Evolutionary conservation across 2,113 vertebrate genomes (phyloP), one percentile per base, ranked within the genome.

Genomic region (Cettia cetti): DNA sequence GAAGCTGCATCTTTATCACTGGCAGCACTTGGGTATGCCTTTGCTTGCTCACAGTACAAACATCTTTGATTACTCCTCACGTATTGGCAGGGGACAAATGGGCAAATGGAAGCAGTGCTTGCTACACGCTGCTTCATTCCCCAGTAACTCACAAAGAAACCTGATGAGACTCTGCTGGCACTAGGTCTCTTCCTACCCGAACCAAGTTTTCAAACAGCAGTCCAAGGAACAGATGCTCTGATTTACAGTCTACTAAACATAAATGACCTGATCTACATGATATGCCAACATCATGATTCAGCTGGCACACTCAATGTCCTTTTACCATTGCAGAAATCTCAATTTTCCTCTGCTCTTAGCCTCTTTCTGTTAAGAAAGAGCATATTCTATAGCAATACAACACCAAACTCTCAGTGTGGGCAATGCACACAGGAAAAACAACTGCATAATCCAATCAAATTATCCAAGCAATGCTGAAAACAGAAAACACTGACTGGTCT

Each of bases 11-110:
- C 64, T 82, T n/a, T 60, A 59, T 35, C 57, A 7, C 30, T 28
- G 17, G 11, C 37, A 82, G 6, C 53, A 49, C 42, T 8, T 10
- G 9, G 19, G 22, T 31, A 24, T 6, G 39, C 0, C 0, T 49
- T 61, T 45, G 13, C 52, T 89, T 31, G 27, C 30, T 44, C 13
- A 52, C 26, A 35, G 60, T 6, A 33, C 54, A 54, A 83, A 78
- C 35, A 39, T 2, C 44, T 68, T 9, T 3, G 14, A n/a, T 59
- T 66, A 20, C 30, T 85, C 42, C 39, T 39, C 0, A 0, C 6
- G 8, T 30, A 30, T 35, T 13, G 10, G 27, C 1, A 1, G 42
- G 11, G 49, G 47, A n/a, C n/a, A n/a, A n/a, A 47, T 6, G 66
- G n/a, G 40, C 8, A 22, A 59, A 71, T 7, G 39, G 37, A 66